These are phyloP conservation scores for Tiaroga cobitis DNA, from an alignment of 2,797 vertebrate species.

Conservation along the genomic window DNA sequence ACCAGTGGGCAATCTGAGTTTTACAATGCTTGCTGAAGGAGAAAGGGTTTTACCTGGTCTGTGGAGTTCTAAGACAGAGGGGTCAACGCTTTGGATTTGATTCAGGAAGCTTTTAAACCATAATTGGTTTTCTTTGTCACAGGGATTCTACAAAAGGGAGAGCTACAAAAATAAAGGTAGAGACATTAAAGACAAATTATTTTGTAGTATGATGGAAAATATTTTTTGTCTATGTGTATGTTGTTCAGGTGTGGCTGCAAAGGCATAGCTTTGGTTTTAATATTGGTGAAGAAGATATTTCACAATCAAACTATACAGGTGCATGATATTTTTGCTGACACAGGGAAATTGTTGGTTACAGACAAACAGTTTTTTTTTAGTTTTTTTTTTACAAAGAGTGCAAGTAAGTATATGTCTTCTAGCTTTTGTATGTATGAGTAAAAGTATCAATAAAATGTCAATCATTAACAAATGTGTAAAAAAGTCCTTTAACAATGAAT, in stretches of 20 bases:
- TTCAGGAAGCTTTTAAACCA: neutral
- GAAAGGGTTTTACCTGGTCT: neutral
- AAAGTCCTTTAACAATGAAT: neutral
- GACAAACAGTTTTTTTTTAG: neutral
- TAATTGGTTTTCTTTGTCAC: constrained; percentile 1
- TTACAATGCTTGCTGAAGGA: constrained; percentile 32
- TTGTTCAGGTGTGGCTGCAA: neutral
- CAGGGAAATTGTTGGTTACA: neutral
- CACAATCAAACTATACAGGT: neutral
- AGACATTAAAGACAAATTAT: neutral
- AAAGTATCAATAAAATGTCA: neutral
- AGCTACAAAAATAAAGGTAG: constrained; percentile 27
- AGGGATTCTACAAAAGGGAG: neutral
- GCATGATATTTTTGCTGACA: neutral
- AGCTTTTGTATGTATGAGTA: neutral
- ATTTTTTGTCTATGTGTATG: neutral
- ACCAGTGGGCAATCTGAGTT: neutral
- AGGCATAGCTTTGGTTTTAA: neutral
- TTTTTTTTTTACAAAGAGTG: neutral
- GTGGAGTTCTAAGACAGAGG: neutral
- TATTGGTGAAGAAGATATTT: neutral
- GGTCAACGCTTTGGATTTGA: neutral
- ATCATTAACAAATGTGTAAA: neutral
- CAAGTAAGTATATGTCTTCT: no score
- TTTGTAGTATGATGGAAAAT: neutral